phyloP scores from a whole-genome alignment of 1,140 invertebrate species.

The Diorhabda elongata region DNA sequence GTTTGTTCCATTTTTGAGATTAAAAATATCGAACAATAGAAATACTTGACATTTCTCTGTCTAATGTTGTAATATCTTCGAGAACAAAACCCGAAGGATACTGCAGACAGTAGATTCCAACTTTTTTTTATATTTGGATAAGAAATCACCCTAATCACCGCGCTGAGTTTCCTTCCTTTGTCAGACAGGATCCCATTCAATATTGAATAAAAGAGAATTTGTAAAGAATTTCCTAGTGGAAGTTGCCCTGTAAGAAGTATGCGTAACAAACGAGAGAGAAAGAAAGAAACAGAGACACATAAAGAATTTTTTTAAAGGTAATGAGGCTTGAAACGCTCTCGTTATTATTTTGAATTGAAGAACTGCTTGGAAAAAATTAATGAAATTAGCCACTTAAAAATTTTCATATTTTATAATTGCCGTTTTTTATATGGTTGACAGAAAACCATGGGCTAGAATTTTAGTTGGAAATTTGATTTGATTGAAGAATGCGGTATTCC shows the following conservation, averaged over 20 bases:
- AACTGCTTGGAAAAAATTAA: too few species aligned
- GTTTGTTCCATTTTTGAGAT: not conserved
- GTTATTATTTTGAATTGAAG: constrained; percentile 25
- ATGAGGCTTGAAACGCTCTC: constrained; percentile 29
- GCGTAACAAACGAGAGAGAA: constrained; percentile 22
- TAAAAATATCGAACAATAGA: constrained; percentile 3
- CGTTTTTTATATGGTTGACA: too few species aligned
- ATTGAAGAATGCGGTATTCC: too few species aligned
- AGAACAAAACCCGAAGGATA: constrained; percentile 9
- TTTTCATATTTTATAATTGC: too few species aligned
- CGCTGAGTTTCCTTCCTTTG: constrained; percentile 21
- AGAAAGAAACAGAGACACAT: constrained; percentile 20
- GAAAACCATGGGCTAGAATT: too few species aligned
- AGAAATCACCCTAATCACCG: constrained; percentile 31
- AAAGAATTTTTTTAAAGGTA: constrained; percentile 28
- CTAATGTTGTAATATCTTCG: constrained; percentile 13
- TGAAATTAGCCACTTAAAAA: too few species aligned
- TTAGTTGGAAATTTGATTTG: too few species aligned
- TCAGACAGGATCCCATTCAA: constrained; percentile 23
- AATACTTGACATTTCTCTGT: constrained; percentile 5
- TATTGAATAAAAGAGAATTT: constrained; percentile 29
- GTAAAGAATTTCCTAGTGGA: constrained; percentile 27
- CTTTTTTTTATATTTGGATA: constrained; percentile 22
- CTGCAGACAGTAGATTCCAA: constrained; percentile 17
- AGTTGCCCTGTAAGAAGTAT: constrained; percentile 25